A percentile compares a stretch with the other conserved stretches of the same genome.
Evolutionary conservation across 2,888 invertebrate genomes (phyloP).

Genomic region (Prenolepis imparis): DNA sequence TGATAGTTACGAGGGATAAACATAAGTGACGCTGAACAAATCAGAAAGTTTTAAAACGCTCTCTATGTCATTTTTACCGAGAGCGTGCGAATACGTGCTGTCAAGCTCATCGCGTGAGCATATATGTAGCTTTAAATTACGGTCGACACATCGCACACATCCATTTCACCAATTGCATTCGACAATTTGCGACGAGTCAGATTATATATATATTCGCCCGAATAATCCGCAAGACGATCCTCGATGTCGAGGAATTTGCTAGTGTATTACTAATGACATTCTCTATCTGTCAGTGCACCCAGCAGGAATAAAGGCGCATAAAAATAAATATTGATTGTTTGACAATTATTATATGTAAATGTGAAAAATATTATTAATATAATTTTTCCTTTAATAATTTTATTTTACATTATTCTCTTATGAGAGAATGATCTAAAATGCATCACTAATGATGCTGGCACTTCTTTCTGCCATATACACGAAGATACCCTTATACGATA

Average conservation of each 20-base stretch:
- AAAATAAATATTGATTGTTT: not conserved
- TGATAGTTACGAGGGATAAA: not conserved
- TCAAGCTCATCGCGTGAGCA: constrained; percentile 8
- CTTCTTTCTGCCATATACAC: not conserved
- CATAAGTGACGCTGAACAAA: not conserved
- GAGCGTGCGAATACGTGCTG: constrained; percentile 7
- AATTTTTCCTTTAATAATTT: constrained; percentile 19
- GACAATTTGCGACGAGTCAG: not conserved
- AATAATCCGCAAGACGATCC: not conserved
- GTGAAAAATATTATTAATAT: not conserved
- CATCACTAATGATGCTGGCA: constrained; percentile 5
- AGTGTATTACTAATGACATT: not conserved
- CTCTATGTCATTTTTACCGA: constrained; percentile 30
- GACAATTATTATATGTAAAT: not conserved
- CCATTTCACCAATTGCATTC: constrained; percentile 55
- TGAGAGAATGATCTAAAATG: constrained; percentile 1
- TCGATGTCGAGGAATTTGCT: not conserved
- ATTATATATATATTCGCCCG: not conserved
- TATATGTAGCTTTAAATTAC: constrained; percentile 34
- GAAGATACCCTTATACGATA: constrained; percentile 20
- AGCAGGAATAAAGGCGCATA: not conserved
- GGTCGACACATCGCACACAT: constrained; percentile 32
- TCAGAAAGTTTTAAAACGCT: constrained; percentile 22
- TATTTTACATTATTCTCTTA: not conserved
- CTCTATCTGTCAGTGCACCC: not conserved